A percentile compares a stretch with the other conserved stretches of the same genome.
These are phyloP conservation scores for Hydrocynus forskahlii DNA, from an alignment of 2,797 vertebrate genomes.

Conservation along the genomic window DNA sequence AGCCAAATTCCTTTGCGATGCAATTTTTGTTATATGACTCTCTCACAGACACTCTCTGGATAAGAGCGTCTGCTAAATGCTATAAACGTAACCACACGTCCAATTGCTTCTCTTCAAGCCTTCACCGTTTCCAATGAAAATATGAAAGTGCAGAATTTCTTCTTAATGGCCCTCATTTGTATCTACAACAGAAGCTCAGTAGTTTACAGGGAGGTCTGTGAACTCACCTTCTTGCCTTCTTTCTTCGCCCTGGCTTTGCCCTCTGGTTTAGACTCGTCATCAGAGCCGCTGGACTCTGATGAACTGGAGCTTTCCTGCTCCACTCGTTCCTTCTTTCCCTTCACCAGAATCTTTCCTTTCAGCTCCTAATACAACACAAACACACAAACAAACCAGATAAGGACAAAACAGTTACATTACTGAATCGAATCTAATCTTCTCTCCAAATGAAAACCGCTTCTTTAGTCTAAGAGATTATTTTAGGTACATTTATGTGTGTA, in stretches of 20 bases:
- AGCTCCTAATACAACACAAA: slow-evolving; percentile 75
- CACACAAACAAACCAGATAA: slow-evolving; percentile 29
- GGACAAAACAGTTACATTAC: neutral
- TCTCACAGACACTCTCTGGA: too few relatives aligned
- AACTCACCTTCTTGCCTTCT: slow-evolving; percentile 50
- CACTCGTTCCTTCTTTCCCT: slow-evolving; percentile 86
- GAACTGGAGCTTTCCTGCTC: slow-evolving; percentile 62
- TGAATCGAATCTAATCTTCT: too few relatives aligned
- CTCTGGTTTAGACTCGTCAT: slow-evolving; percentile 70
- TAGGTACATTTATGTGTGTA: too few relatives aligned
- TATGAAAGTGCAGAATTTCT: too few relatives aligned
- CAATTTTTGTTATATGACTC: too few relatives aligned
- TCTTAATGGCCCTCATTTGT: neutral
- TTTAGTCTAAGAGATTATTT: neutral
- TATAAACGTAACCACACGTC: too few relatives aligned
- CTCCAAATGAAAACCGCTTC: neutral
- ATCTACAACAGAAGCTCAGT: neutral
- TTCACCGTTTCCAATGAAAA: too few relatives aligned
- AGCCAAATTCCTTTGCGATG: too few relatives aligned
- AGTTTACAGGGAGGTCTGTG: neutral
- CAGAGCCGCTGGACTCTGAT: slow-evolving; percentile 74
- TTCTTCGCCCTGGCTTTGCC: slow-evolving; percentile 53
- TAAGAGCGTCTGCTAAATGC: too few relatives aligned
- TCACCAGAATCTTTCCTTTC: slow-evolving; percentile 89
- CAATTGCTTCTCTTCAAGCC: too few relatives aligned